Base-by-base conservation (phyloP, 2,797 vertebrate genomes). In the Brotula barbata region DNA sequence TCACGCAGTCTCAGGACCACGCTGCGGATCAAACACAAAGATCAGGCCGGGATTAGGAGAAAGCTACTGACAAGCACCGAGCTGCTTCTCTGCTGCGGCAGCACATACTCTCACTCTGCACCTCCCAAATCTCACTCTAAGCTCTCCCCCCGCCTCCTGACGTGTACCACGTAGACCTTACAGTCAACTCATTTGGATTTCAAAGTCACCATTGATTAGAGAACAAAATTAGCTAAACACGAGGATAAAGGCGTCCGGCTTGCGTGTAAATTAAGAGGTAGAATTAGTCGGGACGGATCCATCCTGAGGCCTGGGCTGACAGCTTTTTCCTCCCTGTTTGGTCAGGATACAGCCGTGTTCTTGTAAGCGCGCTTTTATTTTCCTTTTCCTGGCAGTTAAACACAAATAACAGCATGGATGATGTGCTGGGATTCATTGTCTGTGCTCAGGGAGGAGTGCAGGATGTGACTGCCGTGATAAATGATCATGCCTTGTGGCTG, bases 21-120 rank as follows among this genome's bases (percentile, higher is more conserved):
- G 85, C 83, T 83, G 85, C 47, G 88, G 90, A 91, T 92, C 91
- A 93, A 92, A 92, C 89, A 83, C 79, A 78, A 87, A 92, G 92
- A 93, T 92, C 90, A 93, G 87, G 80, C 84, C 77, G 15, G 90
- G 90, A 92, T 93, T 92, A 92, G 75, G 75, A 78, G 78, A 90
- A 92, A 93, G 89, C 90, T 87, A 86, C 90, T 87, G 89, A 90
- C 89, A 90, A 88, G 89, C 81, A 47, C 80, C 48, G 42, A 74
- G 84, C 76, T 33, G 74, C 74, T 56, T 74, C 75, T 77, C 68
- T 72, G 84, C 86, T 74, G 81, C 60, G 10, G 69, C 72, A 77
- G 58, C 75, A 79, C 73, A 59, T 39, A 42, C 68, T 44, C 83
- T 60, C 68, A 25, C 66, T 56, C 68, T 63, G 58, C 68, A 61